Base-by-base conservation (phyloP, 1,140 invertebrate species). In the Drosophila ironensis region DNA sequence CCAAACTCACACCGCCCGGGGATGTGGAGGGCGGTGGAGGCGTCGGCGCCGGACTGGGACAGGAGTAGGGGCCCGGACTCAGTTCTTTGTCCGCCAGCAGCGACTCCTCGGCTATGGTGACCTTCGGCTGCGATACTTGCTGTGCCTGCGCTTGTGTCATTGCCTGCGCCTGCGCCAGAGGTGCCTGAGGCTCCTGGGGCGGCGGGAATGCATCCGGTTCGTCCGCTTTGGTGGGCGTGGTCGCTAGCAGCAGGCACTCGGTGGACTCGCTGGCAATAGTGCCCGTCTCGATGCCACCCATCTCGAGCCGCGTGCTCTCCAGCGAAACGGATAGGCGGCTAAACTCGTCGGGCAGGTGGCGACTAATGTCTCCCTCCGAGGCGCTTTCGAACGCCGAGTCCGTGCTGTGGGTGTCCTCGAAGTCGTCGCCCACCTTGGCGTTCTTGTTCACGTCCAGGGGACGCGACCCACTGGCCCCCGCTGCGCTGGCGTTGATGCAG, bases 351-450 rank as follows among this genome's bases (percentile, higher is more conserved):
- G 88, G 88, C 47, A 89, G 28, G 54, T 89, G 72, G n/a, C 88
- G 73, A 74, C 88, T 89, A 0, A 89, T 89, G 35, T 89, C 88
- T 7, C 88, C 88, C 11, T 89, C 88, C 1, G 88, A 89, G 2
- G 88, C 84, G 41, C 88, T 89, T 54, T 89, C 88, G 12, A 89
- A 89, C 19, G 88, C 88, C 44, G 88, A 89, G 57, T 89, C 88
- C n/a, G 81, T 89, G 61, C 88, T 89, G 57, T 89, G 88, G 38
- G 88, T 89, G 47, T 89, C 88, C 57, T 89, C 88, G 17, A 76
- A 89, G 24, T 89, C 88, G 22, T 89, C 88, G 3, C 28, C 72
- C 11, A 44, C 44, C 14, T 40, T 74, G 17, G 77, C 73, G 28
- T 89, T 89, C 22, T 89, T 87, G 25, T 89, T 89, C 9, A 89